phyloP scores from a whole-genome alignment of 2,797 vertebrate species.

The Sciurus vulgaris region DNA sequence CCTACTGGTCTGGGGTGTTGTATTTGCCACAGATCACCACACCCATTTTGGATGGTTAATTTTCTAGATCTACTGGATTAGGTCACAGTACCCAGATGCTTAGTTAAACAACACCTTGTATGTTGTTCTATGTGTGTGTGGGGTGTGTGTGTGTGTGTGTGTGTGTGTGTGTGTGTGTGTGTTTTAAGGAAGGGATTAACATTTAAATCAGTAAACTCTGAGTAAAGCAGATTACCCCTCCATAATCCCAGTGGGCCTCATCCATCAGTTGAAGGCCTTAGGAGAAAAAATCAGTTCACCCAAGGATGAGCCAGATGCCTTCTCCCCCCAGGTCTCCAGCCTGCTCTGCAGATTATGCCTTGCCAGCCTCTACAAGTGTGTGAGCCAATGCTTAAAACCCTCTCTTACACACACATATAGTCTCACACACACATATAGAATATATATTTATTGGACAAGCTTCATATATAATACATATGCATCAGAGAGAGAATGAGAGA shows the following conservation, averaged over 20 bases:
- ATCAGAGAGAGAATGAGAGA: not conserved
- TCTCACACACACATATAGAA: not conserved
- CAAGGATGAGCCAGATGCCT: not conserved
- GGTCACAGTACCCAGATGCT: not conserved
- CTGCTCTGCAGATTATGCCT: not conserved
- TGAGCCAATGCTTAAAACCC: not conserved
- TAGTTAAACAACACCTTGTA: not conserved
- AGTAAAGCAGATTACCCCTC: not conserved
- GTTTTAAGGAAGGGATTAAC: not conserved
- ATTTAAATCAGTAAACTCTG: not conserved
- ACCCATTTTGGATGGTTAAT: not conserved
- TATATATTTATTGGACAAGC: not conserved
- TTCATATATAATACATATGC: not conserved
- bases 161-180: not conserved
- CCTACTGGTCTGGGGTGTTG: not conserved
- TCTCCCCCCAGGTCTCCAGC: no score
- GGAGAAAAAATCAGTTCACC: not conserved
- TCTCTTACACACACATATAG: not conserved
- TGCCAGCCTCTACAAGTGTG: not conserved
- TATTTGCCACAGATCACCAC: not conserved
- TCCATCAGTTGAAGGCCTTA: not conserved
- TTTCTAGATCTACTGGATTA: not conserved
- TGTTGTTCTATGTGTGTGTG: not conserved
- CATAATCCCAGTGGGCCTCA: not conserved
- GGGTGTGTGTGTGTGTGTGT: not conserved